These are phyloP conservation scores for Pteria penguin DNA, from an alignment of 2,888 invertebrate species.

Conservation along the genomic window DNA sequence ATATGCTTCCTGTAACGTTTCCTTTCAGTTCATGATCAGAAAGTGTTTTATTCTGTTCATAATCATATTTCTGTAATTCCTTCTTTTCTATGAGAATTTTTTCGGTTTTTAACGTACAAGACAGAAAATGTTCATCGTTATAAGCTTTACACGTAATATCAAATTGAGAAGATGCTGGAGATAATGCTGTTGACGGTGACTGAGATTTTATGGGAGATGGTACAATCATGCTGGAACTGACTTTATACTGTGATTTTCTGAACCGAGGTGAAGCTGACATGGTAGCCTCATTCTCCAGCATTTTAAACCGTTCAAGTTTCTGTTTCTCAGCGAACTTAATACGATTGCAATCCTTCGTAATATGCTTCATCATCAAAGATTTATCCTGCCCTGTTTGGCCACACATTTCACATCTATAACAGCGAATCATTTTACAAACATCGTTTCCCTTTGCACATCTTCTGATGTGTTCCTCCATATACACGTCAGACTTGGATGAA, in stretches of 20 bases:
- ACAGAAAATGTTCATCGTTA: background rate
- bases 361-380: conserved; percentile 16
- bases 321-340: conserved; percentile 1
- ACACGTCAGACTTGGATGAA: background rate
- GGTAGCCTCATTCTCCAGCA: background rate
- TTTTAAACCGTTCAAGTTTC: background rate
- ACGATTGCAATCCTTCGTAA: conserved; percentile 7
- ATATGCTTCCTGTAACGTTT: too few species aligned
- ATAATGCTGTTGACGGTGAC: background rate
- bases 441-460: background rate
- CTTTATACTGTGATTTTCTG: too few species aligned
- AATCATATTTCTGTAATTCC: background rate
- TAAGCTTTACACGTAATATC: background rate
- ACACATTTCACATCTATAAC: conserved; percentile 34
- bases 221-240: too few species aligned
- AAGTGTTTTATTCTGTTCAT: too few species aligned
- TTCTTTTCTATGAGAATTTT: background rate
- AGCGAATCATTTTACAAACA: background rate
- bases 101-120: background rate
- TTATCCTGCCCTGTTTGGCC: conserved; percentile 18
- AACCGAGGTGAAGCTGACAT: too few species aligned
- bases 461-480: conserved; percentile 17
- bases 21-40: too few species aligned
- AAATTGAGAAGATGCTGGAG: background rate
- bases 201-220: too few species aligned